A percentile compares a stretch with the other conserved stretches of the same genome.
phyloP scores from a whole-genome alignment of 2,888 invertebrate species.

The Lathronympha strigana region DNA sequence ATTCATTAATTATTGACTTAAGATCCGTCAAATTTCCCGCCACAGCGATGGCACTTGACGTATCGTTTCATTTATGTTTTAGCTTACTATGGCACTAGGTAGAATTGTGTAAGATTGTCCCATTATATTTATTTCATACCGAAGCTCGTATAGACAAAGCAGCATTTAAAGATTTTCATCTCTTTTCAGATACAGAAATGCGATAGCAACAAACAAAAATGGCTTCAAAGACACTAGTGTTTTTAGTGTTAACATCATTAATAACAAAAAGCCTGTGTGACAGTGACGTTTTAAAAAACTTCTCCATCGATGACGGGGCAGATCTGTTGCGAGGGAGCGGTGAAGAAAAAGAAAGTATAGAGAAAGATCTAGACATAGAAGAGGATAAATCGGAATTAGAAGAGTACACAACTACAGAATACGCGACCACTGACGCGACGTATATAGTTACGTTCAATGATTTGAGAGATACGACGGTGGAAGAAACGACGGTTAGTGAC shows the following conservation, averaged over 20 bases:
- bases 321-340: constrained; percentile 35
- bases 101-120: too few species aligned
- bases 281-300: constrained; percentile 34
- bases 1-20: too few species aligned
- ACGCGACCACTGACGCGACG: constrained; percentile 40
- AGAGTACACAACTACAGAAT: constrained; percentile 33
- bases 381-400: constrained; percentile 31
- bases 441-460: constrained; percentile 14
- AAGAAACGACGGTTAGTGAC: constrained; percentile 49
- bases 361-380: constrained; percentile 25
- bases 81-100: too few species aligned
- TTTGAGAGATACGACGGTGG: constrained; percentile 18
- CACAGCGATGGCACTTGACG: too few species aligned
- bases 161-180: too few species aligned
- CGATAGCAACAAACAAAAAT: constrained; percentile 43
- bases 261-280: constrained; percentile 35
- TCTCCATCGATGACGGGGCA: constrained; percentile 16
- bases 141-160: too few species aligned
- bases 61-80: too few species aligned
- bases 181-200: constrained; percentile 22
- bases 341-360: constrained; percentile 28
- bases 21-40: too few species aligned
- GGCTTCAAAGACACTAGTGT: constrained; percentile 46
- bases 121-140: neutral
- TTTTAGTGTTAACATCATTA: constrained; percentile 44